A percentile compares a stretch with the other conserved stretches of the same genome.
These are phyloP conservation scores for Eupithecia vulgata DNA, from an alignment of 2,888 invertebrate genomes.

Conservation along the genomic window DNA sequence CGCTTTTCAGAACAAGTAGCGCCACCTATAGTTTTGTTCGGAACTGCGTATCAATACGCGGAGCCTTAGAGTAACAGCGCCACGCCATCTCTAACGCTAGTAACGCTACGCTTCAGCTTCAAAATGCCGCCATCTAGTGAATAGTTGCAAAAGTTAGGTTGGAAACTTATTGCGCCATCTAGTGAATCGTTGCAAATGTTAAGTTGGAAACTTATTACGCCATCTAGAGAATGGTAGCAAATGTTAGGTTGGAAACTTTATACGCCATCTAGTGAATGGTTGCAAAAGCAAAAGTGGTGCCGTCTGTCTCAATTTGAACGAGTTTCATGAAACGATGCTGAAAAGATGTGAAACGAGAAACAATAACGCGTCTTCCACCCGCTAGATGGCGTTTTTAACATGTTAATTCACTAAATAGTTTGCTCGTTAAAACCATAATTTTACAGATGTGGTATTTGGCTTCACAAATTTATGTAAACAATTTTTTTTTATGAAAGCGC, in stretches of 20 bases:
- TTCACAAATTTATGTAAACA: not conserved
- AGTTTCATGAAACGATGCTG: not conserved
- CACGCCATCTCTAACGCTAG: not conserved
- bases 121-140: slow-evolving; percentile 24
- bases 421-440: not conserved
- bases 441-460: not conserved
- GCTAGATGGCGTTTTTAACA: slow-evolving; percentile 36
- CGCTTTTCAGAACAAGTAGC: slow-evolving; percentile 14
- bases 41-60: not conserved
- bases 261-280: not conserved
- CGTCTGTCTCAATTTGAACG: slow-evolving; percentile 8
- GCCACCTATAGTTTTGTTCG: slow-evolving; percentile 19
- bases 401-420: not conserved
- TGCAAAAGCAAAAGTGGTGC: slow-evolving; percentile 15
- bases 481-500: not conserved
- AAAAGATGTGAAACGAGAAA: not conserved
- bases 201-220: not conserved
- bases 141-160: not conserved
- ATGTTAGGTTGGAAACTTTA: not conserved
- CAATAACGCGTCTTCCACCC: not conserved
- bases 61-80: too few relatives aligned
- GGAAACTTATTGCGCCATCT: not conserved
- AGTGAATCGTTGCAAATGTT: not conserved
- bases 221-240: slow-evolving; percentile 21
- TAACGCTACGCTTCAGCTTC: not conserved